Evolutionary conservation across 2,113 vertebrate species (phyloP).

Genomic region (Lates calcarifer): DNA sequence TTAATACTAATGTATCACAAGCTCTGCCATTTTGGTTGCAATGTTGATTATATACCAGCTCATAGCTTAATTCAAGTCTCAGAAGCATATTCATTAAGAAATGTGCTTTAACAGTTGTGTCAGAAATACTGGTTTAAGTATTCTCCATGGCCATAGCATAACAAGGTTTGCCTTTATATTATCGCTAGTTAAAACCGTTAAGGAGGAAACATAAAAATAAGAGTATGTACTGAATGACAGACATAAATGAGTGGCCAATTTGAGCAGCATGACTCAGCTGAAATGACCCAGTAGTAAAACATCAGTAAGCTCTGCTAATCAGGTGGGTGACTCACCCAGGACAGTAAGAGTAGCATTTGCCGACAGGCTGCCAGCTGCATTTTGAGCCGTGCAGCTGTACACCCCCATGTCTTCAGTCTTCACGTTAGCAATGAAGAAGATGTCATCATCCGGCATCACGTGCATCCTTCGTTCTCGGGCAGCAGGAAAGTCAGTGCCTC

Average conservation of each 20-base stretch:
- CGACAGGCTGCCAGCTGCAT: conserved; percentile 93
- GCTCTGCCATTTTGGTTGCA: neutral
- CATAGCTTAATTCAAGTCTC: conserved; percentile 1
- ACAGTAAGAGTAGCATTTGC: conserved; percentile 95
- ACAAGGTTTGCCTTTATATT: conserved; percentile 18
- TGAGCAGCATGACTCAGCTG: conserved; percentile 25
- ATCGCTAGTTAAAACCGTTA: neutral
- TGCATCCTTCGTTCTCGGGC: conserved; percentile 97
- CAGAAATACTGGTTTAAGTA: conserved; percentile 4
- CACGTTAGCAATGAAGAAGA: conserved; percentile 97
- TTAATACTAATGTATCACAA: neutral
- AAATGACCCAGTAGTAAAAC: conserved; percentile 22
- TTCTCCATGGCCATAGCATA: neutral
- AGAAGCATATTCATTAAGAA: conserved; percentile 5
- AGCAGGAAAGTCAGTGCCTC: conserved; percentile 96
- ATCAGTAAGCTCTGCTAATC: conserved; percentile 11
- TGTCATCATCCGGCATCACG: conserved; percentile 98
- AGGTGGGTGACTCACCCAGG: conserved; percentile 85
- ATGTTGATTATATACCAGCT: neutral
- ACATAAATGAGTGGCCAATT: conserved; percentile 32
- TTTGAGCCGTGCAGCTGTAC: conserved; percentile 98
- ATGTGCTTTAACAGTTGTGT: neutral
- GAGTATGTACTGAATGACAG: conserved; percentile 7
- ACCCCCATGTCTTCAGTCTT: conserved; percentile 95
- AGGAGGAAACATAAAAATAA: conserved; percentile 22